These are phyloP conservation scores for Xestobium rufovillosum DNA, from an alignment of 2,888 invertebrate species.

Conservation along the genomic window DNA sequence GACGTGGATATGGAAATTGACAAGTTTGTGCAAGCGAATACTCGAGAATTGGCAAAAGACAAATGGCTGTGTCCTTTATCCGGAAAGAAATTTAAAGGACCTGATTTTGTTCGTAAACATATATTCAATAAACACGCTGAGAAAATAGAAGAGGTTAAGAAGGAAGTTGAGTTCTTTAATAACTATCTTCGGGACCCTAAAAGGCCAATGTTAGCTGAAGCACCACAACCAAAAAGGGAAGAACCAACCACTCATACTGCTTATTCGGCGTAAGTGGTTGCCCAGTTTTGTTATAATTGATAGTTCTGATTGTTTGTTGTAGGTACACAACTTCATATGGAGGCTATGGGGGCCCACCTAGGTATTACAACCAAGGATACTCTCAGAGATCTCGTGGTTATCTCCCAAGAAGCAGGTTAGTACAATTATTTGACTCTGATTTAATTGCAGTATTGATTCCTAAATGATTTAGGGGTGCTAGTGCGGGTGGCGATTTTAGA, in stretches of 20 bases:
- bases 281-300: conserved; percentile 11
- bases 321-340: conserved; percentile 39
- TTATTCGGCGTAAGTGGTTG: conserved; percentile 42
- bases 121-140: conserved; percentile 96
- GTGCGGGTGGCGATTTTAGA: conserved; percentile 72
- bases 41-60: conserved; percentile 93
- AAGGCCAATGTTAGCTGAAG: conserved; percentile 87
- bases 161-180: conserved; percentile 96
- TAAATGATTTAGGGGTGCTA: too few relatives aligned
- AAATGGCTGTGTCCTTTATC: conserved; percentile 98
- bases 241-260: conserved; percentile 40
- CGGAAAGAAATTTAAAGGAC: conserved; percentile 98
- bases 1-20: conserved; percentile 71
- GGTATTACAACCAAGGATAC: conserved; percentile 47
- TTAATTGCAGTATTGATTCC: too few relatives aligned
- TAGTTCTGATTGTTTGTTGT: conserved; percentile 23
- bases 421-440: conserved; percentile 7
- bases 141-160: conserved; percentile 94
- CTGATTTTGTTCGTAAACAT: conserved; percentile 97
- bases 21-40: conserved; percentile 92
- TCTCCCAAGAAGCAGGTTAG: conserved; percentile 35
- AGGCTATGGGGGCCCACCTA: conserved; percentile 43
- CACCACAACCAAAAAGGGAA: conserved; percentile 49
- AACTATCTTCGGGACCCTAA: conserved; percentile 92
- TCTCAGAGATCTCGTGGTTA: conserved; percentile 36